Percentiles rank a stretch among this genome's conserved stretches.
Conservation (phyloP, 2,888 invertebrate genomes). For the Invenusta paracnida region DNA sequence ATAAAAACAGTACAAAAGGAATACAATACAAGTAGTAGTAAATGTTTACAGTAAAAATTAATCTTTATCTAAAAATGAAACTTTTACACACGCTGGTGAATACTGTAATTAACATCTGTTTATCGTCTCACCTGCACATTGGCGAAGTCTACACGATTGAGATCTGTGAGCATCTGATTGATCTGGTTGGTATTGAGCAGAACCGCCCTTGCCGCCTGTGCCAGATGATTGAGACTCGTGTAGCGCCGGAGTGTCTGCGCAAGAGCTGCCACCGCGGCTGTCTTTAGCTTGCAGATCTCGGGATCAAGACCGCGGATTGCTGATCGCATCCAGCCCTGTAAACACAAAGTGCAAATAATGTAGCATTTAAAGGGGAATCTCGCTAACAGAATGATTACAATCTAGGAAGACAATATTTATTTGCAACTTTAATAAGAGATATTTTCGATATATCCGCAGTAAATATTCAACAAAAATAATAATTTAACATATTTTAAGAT, state of each 20-base stretch:
- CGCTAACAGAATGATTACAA: background rate
- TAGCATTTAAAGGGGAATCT: background rate
- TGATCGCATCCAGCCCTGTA: constrained; percentile 42
- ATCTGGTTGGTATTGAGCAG: constrained; percentile 89
- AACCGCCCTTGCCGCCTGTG: constrained; percentile 88
- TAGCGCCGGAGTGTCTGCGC: constrained; percentile 89
- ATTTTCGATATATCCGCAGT: background rate
- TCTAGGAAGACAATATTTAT: too few species aligned
- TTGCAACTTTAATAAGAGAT: too few species aligned
- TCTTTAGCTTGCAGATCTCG: constrained; percentile 47
- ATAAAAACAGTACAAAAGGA: too few species aligned
- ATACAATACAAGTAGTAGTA: background rate
- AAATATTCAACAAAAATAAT: constrained; percentile 60
- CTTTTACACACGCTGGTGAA: background rate
- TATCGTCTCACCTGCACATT: constrained; percentile 71
- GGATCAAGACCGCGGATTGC: constrained; percentile 41
- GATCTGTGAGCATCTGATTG: constrained; percentile 88
- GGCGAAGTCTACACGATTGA: constrained; percentile 93
- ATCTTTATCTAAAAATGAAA: background rate
- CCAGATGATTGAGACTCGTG: constrained; percentile 92
- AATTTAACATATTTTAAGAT: too few species aligned
- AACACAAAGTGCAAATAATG: background rate
- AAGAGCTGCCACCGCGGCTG: constrained; percentile 78
- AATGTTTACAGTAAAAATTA: background rate
- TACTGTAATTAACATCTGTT: too few species aligned